Conservation (phyloP, 2,888 invertebrate genomes). For the Blomia tropicalis region DNA sequence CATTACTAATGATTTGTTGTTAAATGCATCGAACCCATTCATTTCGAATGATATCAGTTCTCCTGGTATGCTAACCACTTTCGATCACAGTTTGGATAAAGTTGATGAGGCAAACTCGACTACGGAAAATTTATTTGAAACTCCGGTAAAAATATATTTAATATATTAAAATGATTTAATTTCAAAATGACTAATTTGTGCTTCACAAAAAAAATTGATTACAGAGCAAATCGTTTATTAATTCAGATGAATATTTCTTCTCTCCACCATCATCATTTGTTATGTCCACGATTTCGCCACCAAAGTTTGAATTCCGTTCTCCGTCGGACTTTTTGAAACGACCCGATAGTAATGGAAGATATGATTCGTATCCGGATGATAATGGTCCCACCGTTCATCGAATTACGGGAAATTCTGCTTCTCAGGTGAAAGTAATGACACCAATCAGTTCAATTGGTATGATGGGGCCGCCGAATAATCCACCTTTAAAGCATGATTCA, state of each 20-base stretch:
- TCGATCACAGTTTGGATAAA: not conserved
- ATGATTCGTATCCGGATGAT: not conserved
- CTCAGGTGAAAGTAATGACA: constrained; percentile 9
- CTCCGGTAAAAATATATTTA: constrained; percentile 15
- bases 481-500: not conserved
- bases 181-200: not conserved
- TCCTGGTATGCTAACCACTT: not conserved
- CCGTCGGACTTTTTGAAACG: constrained; percentile 5
- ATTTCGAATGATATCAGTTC: not conserved
- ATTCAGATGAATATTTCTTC: not conserved
- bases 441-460: not conserved
- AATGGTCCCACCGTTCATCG: not conserved
- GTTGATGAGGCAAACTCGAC: not conserved
- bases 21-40: constrained; percentile 6
- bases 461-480: constrained; percentile 3
- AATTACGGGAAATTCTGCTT: not conserved
- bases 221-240: constrained; percentile 19
- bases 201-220: too few relatives aligned
- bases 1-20: not conserved
- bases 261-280: not conserved
- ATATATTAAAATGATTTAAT: not conserved
- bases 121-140: constrained; percentile 13
- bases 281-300: not conserved
- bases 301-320: constrained; percentile 3
- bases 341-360: not conserved